phyloP scores from a whole-genome alignment of 2,797 vertebrate genomes.

The Nothura maculosa region DNA sequence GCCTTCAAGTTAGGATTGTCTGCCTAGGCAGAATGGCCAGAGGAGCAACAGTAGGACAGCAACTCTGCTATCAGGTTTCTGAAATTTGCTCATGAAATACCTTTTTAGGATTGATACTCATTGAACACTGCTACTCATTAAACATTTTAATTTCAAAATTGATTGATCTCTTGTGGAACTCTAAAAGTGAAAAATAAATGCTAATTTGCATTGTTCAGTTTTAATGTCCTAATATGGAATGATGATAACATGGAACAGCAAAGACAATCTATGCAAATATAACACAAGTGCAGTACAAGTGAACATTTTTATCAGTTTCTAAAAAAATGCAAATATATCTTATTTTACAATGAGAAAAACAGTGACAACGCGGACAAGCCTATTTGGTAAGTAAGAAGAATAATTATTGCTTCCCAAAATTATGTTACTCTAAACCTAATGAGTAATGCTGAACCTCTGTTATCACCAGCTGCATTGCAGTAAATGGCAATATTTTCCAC shows the following conservation, averaged over 20 bases:
- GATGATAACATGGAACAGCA: not conserved
- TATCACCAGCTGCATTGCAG: not conserved
- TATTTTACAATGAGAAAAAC: not conserved
- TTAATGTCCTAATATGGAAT: not conserved
- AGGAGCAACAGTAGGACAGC: not conserved
- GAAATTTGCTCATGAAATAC: not conserved
- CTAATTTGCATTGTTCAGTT: not conserved
- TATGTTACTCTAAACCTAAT: not conserved
- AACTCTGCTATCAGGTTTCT: not conserved
- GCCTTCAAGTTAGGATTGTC: not conserved
- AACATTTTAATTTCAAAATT: not conserved
- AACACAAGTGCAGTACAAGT: not conserved
- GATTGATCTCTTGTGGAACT: not conserved
- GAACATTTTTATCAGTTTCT: not conserved
- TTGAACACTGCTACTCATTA: no score
- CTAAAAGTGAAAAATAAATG: not conserved
- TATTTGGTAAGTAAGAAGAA: not conserved
- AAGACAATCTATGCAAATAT: not conserved
- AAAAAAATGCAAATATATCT: not conserved
- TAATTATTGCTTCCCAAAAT: not conserved
- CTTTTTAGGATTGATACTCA: not conserved
- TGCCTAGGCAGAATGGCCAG: not conserved
- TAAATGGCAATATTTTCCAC: not conserved
- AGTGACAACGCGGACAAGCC: not conserved
- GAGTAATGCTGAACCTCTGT: not conserved